These are phyloP conservation scores for Sander vitreus DNA, from an alignment of 2,113 vertebrate genomes.

Conservation along the genomic window DNA sequence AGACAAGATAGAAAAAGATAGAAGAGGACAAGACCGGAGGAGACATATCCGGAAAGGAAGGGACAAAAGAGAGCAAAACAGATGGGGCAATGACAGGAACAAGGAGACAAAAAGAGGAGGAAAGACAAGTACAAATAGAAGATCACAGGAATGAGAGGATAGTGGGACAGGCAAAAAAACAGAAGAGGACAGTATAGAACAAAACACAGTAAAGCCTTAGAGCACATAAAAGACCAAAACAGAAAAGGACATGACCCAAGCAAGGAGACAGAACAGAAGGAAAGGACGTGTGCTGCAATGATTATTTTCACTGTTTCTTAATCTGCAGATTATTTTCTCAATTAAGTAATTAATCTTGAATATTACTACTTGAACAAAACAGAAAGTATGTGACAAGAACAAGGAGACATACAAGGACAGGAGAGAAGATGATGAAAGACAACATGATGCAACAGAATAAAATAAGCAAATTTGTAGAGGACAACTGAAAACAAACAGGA, in stretches of 20 bases:
- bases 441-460: neutral
- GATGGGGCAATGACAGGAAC: neutral
- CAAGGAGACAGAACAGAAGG: neutral
- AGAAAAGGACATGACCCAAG: neutral
- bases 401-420: neutral
- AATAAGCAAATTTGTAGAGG: neutral
- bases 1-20: constrained; percentile 25
- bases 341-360: neutral
- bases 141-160: neutral
- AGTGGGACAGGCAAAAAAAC: neutral
- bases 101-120: constrained; percentile 11
- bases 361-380: neutral
- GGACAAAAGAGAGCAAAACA: neutral
- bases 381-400: neutral
- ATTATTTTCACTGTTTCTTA: neutral
- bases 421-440: neutral
- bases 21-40: constrained; percentile 32
- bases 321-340: neutral
- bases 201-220: neutral
- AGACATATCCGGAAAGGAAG: constrained; percentile 2
- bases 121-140: constrained; percentile 8
- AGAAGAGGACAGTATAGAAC: neutral
- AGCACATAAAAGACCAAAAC: neutral
- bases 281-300: neutral
- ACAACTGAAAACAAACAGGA: neutral